Base-by-base conservation (phyloP, 2,113 vertebrate species). In the Entomyzon cyanotis region DNA sequence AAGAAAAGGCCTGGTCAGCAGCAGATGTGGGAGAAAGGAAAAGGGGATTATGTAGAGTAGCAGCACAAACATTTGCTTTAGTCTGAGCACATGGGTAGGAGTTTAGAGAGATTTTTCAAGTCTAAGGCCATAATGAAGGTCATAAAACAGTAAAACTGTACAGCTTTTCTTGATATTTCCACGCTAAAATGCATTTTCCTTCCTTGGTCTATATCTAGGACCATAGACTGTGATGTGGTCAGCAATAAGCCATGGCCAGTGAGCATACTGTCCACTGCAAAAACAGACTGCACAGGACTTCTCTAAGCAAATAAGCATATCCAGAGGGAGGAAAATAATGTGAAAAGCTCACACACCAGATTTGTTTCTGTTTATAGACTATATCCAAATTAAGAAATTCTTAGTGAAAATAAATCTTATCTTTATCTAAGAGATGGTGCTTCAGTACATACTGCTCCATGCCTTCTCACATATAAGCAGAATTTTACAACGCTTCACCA, bases 11-110 rank as follows among this genome's bases (percentile, higher is more conserved):
- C 59, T 86, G 82, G 90, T 63, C 78, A 90, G 79, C 74, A 93
- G 93, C 91, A 93, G 91, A 93, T 83, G 87, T 80, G 83, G 59
- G n/a, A 95, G 84, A 95, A 95, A 95, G 90, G 91, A 95, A 95
- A 87, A 87, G 39, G 93, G 71, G 94, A 95, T 95, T 95, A 90
- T 27, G 25, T 37, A 91, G 78, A 93, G 75, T 42, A 94, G 93
- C 67, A 95, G 50, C 74, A 85, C 85, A 94, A 96, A 95, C 75
- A 94, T 96, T 91, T 95, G 70, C 74, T 95, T 97, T 95, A 87
- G 91, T 91, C 70, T 59, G 89, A 85, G 82, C 93, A 94, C 77
- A 93, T 91, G 94, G 82, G 52, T 83, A 83, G 50, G 50, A 71
- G 39, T 94, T 92, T 42, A 77, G 67, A 90, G 91, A 95, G 71